Conservation (phyloP, 2,113 vertebrate genomes). For the Neolamprologus devosi region DNA sequence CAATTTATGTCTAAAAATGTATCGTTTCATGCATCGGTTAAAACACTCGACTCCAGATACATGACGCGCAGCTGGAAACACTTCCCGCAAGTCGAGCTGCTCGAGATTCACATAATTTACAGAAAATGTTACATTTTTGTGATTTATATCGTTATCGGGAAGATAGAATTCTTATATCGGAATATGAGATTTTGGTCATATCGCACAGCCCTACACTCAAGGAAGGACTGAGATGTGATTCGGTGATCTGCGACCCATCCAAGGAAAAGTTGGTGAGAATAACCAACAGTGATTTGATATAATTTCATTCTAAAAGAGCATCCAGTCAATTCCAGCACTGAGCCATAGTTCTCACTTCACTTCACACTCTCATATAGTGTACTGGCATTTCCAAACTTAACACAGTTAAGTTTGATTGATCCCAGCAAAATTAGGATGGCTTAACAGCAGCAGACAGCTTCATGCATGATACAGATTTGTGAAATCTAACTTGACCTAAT, state of each 20-base stretch:
- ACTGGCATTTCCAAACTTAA: background rate
- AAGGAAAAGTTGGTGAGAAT: background rate
- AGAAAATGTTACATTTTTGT: background rate
- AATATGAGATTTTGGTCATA: background rate
- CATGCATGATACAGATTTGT: constrained; percentile 7
- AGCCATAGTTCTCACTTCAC: background rate
- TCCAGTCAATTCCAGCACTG: background rate
- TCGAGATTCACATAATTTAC: accelerated
- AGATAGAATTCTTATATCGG: accelerated
- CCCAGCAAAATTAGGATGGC: background rate
- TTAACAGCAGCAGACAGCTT: background rate
- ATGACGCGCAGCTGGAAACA: background rate
- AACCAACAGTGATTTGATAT: background rate
- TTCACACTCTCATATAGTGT: background rate
- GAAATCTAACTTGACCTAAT: background rate
- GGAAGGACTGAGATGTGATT: background rate
- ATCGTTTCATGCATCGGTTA: accelerated
- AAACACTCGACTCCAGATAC: accelerated
- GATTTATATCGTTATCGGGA: background rate
- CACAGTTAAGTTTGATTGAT: background rate
- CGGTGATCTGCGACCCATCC: background rate
- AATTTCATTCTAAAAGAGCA: background rate
- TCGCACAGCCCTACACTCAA: background rate
- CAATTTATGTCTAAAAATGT: accelerated
- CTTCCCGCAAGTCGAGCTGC: accelerated